A percentile compares a stretch with the other conserved stretches of the same genome.
These are phyloP conservation scores for Delia radicum DNA, from an alignment of 1,140 invertebrate genomes.

Conservation along the genomic window DNA sequence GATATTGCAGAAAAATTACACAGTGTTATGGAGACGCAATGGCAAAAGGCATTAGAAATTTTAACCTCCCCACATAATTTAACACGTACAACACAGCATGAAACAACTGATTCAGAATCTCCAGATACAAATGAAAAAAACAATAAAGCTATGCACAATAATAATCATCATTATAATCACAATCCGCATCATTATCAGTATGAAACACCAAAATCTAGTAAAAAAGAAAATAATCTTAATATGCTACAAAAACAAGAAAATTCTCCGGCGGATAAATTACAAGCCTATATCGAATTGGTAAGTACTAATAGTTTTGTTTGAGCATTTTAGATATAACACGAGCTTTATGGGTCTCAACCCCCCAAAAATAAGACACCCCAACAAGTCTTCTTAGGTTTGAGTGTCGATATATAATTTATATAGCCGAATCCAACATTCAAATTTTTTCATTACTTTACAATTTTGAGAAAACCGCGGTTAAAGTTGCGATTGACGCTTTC, in stretches of 20 bases:
- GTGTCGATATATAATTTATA: too few relatives aligned
- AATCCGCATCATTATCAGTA: neutral
- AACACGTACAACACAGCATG: constrained; percentile 28
- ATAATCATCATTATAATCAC: neutral
- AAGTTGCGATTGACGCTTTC: too few relatives aligned
- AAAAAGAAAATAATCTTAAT: constrained; percentile 47
- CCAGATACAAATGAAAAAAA: neutral
- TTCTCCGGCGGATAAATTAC: constrained; percentile 48
- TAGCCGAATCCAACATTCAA: too few relatives aligned
- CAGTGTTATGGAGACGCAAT: constrained; percentile 76
- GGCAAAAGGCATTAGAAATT: constrained; percentile 73
- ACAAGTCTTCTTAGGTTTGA: too few relatives aligned
- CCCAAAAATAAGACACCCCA: too few relatives aligned
- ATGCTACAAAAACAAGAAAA: constrained; percentile 34
- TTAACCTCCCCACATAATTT: constrained; percentile 59
- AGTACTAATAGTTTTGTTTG: neutral
- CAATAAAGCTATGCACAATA: neutral
- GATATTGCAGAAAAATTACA: constrained; percentile 73
- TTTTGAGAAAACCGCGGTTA: too few relatives aligned
- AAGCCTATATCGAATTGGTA: constrained; percentile 52
- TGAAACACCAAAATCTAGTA: constrained; percentile 47
- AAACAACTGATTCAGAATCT: constrained; percentile 27
- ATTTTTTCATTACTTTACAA: too few relatives aligned
- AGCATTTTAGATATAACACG: too few relatives aligned
- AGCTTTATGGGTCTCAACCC: too few relatives aligned